Base-by-base conservation (phyloP, 2,888 invertebrate genomes). In the Acleris laterana region DNA sequence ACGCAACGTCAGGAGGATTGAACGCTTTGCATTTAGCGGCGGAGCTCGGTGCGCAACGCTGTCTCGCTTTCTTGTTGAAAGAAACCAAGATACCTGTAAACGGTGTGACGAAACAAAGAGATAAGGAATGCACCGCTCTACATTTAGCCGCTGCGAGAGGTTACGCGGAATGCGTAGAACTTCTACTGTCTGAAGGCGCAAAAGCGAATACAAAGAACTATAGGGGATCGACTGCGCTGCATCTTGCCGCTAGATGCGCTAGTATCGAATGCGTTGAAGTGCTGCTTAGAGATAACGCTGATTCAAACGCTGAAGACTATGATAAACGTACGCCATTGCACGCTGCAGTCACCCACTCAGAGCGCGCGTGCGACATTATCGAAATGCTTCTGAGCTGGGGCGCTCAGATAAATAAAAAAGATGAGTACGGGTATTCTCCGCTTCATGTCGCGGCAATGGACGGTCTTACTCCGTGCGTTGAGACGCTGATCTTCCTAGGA, bases 121-220 rank as follows among this genome's bases (percentile, higher is more conserved):
- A 96, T 72, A 96, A 96, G 77, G 96, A 96, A 72, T 95, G 96
- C 59, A 96, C 96, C 0, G 95, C 97, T 0, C 81, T 97, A 71
- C 98, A 98, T 90, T 89, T 98, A 72, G 97, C 98, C 0, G 97
- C 98, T 2, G 97, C 98, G 77, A 96, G 96, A 77, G 97, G 98
- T 9, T 96, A 96, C 79, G 94, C 95, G 5, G 97, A 98, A 70
- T 97, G 97, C 77, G 95, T 97, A 0, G 95, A 96, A 73, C 84
- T 96, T n/a, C 82, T 97, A 48, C 80, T 98, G 67, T 94, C 95
- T 7, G 95, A 95, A 76, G 96, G 96, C 1, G 97, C 97, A 0
- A 96, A 97, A 83, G 94, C 96, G 1, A 95, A 96, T 74, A 89
- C 95, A 6, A 95, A 94, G 72, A 97, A 97, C 81, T 95, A 95